Percentiles rank a stretch among this genome's conserved stretches.
These are phyloP conservation scores for Piprites chloris DNA, from an alignment of 2,113 vertebrate genomes.

Conservation along the genomic window DNA sequence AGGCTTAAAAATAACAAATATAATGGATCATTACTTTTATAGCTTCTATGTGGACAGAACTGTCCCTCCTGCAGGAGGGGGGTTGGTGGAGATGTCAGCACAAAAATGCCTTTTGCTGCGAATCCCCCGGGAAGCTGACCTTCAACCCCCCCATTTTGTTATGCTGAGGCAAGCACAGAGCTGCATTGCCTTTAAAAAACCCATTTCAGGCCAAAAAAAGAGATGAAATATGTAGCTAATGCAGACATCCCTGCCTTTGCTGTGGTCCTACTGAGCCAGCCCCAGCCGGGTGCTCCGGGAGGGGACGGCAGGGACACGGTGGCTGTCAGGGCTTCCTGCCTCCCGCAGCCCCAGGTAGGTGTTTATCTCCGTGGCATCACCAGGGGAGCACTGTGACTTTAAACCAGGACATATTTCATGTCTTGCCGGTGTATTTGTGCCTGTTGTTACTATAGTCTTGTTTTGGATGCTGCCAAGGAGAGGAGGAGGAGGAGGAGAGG, in stretches of 20 bases:
- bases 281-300: background rate
- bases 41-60: background rate
- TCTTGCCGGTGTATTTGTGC: background rate
- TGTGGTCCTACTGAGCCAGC: background rate
- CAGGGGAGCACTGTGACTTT: background rate
- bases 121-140: background rate
- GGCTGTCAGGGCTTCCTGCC: background rate
- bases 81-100: background rate
- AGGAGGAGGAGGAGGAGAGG: background rate
- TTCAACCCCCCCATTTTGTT: background rate
- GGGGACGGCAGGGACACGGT: background rate
- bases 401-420: background rate
- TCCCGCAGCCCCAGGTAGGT: background rate
- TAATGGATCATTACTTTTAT: no score
- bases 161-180: background rate
- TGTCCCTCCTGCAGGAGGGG: background rate
- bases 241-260: background rate
- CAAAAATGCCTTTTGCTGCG: background rate
- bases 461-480: background rate
- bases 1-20: background rate
- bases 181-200: background rate
- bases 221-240: rapidly evolving
- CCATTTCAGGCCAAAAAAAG: background rate
- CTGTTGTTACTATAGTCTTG: background rate
- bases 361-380: background rate